Conservation (phyloP, 2,888 invertebrate species). For the Cataglyphis rosenhaueri region DNA sequence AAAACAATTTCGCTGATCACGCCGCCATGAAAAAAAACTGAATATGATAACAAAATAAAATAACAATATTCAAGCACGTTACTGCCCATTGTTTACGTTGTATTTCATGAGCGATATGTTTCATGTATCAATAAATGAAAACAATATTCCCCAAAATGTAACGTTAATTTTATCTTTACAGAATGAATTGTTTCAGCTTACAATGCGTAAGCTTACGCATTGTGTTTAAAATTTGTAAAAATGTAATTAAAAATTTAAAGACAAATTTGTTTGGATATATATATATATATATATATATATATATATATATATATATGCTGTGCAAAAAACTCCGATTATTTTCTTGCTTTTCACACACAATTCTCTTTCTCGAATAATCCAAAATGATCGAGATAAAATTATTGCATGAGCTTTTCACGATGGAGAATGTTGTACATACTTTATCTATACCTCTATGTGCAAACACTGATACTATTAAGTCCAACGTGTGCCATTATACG, state of each 20-base stretch:
- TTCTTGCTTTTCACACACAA: not conserved
- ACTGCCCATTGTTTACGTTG: conserved; percentile 3
- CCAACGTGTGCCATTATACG: conserved; percentile 1
- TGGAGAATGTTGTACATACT: not conserved
- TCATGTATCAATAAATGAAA: not conserved
- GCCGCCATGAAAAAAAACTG: conserved; percentile 1
- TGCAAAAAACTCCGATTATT: not conserved
- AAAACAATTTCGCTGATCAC: not conserved
- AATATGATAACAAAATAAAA: not conserved
- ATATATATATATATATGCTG: not conserved
- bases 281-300: not conserved
- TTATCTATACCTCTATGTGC: conserved; percentile 3
- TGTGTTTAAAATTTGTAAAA: not conserved
- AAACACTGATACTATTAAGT: conserved; percentile 22
- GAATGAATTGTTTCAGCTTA: not conserved
- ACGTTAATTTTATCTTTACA: conserved; percentile 14
- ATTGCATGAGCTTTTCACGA: not conserved
- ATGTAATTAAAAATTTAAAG: not conserved
- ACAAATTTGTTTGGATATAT: not conserved
- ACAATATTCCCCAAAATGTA: conserved; percentile 1
- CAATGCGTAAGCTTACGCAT: not conserved
- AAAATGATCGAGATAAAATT: not conserved
- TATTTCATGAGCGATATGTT: not conserved
- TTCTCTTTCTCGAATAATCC: not conserved
- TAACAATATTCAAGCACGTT: not conserved